Percentiles rank a stretch among this genome's conserved stretches.
Evolutionary conservation across 2,797 vertebrate species (phyloP).

Genomic region (Phyllotis vaccarum): DNA sequence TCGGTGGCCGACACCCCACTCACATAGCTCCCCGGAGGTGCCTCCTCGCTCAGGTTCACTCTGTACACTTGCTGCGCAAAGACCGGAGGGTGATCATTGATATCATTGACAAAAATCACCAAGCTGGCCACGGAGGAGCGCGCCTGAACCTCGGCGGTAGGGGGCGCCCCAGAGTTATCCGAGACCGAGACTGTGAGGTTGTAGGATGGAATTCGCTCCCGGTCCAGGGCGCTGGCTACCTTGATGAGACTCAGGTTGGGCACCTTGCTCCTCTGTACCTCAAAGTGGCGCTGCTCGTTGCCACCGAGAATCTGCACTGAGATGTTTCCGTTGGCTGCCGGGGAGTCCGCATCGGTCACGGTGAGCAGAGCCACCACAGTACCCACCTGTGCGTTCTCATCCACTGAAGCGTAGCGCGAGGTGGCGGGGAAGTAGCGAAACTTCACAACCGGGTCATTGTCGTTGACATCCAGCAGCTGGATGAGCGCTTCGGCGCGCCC

Average conservation of each 20-base stretch:
- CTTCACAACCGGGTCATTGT: slow-evolving; percentile 97
- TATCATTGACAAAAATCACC: slow-evolving; percentile 98
- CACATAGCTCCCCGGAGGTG: slow-evolving; percentile 96
- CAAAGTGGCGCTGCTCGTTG: slow-evolving; percentile 98
- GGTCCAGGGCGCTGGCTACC: slow-evolving; percentile 96
- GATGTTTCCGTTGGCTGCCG: slow-evolving; percentile 96
- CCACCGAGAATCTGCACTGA: slow-evolving; percentile 97
- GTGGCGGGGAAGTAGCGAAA: slow-evolving; percentile 98
- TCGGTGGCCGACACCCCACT: slow-evolving; percentile 97
- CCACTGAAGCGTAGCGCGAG: slow-evolving; percentile 97
- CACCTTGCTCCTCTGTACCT: slow-evolving; percentile 97
- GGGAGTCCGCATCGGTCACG: slow-evolving; percentile 96
- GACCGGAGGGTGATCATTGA: slow-evolving; percentile 97
- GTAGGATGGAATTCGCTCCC: slow-evolving; percentile 97
- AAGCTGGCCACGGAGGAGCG: slow-evolving; percentile 97
- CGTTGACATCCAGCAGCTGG: slow-evolving; percentile 96
- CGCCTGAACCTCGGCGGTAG: slow-evolving; percentile 82
- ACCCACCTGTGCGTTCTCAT: slow-evolving; percentile 97
- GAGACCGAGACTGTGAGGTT: slow-evolving; percentile 98
- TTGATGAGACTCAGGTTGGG: slow-evolving; percentile 98
- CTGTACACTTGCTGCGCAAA: slow-evolving; percentile 94
- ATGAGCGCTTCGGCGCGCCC: slow-evolving; percentile 95
- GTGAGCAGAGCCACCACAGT: slow-evolving; percentile 97
- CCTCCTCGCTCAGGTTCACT: slow-evolving; percentile 96
- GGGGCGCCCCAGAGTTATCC: slow-evolving; percentile 88